Conservation (phyloP, 2,797 vertebrate genomes). For the Hoplostethus mediterraneus region DNA sequence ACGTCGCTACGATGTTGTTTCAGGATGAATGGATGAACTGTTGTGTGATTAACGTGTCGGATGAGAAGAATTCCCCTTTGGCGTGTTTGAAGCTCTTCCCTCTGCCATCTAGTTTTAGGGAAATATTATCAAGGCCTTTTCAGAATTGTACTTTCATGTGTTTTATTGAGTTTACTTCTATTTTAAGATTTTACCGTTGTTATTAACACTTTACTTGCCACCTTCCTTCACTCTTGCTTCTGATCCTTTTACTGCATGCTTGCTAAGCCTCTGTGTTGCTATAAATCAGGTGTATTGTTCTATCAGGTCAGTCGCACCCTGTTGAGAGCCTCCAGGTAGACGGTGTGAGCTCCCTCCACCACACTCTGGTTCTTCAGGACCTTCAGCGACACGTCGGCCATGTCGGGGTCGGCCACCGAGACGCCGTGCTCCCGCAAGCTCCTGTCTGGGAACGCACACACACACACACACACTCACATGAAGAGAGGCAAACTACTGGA, state of each 20-base stretch:
- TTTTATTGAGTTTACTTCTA: too few species aligned
- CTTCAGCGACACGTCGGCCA: conserved; percentile 84
- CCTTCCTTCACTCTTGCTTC: too few species aligned
- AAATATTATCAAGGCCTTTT: too few species aligned
- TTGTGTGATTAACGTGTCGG: conserved; percentile 14
- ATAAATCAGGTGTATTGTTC: too few species aligned
- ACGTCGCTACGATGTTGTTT: conserved; percentile 13
- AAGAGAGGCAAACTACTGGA: neutral
- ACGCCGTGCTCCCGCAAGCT: conserved; percentile 79
- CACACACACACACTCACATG: neutral
- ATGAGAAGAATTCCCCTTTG: neutral
- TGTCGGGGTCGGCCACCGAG: conserved; percentile 84
- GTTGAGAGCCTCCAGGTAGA: conserved; percentile 92
- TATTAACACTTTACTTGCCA: too few species aligned
- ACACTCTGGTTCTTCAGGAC: conserved; percentile 93
- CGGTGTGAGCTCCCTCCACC: conserved; percentile 88
- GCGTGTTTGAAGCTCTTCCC: too few species aligned
- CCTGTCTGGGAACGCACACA: conserved; percentile 71
- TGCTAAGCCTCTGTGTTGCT: too few species aligned
- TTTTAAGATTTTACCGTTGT: too few species aligned
- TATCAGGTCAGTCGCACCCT: conserved; percentile 83
- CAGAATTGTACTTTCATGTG: too few species aligned
- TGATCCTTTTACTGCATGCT: too few species aligned
- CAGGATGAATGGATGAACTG: conserved; percentile 38
- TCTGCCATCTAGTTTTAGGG: too few species aligned